Base-by-base conservation (phyloP, 37 sponge, comb jelly and placozoan species). In the Amphimedon queenslandica region DNA sequence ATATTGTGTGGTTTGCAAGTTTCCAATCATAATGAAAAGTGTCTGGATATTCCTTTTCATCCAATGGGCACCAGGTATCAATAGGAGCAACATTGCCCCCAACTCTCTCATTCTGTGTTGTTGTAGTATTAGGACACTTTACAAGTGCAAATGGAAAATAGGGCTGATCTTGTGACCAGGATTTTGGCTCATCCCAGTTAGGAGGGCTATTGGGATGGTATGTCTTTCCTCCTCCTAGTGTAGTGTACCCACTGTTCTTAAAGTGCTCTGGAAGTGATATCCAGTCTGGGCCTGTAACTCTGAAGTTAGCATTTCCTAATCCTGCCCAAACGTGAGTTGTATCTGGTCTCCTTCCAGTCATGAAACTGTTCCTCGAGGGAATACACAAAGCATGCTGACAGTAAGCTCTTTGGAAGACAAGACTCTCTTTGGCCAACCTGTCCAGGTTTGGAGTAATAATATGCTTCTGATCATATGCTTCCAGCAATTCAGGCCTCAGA, bases 161-260 rank as follows among this genome's bases (percentile, higher is more conserved):
- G 24, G 78, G 78, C 37, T 40, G 40, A n/a, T n/a, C n/a, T n/a
- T n/a, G n/a, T n/a, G n/a, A n/a, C n/a, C n/a, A n/a, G n/a, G n/a
- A n/a, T n/a, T n/a, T n/a, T n/a, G n/a, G n/a, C n/a, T n/a, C n/a
- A n/a, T n/a, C n/a, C n/a, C n/a, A n/a, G n/a, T n/a, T 16, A 16
- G 78, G 78, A 71, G 70, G 78, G 23, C 2, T 56, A 4, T 39
- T 16, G 3, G 67, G 67, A 36, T 77, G 78, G 37, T 40, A 77
- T 3, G 66, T 70, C 47, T 77, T 77, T 55, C 78, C 78, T 4
- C n/a, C n/a, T n/a, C n/a, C n/a, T n/a, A n/a, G n/a, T n/a, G n/a
- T n/a, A n/a, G n/a, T n/a, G n/a, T n/a, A 68, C 53, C 78, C 78
- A 77, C 11, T 77, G 10, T 0, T 34, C 56, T 47, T 70, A 68